phyloP scores from a whole-genome alignment of 2,888 invertebrate genomes.

The Polylopha cassiicola region DNA sequence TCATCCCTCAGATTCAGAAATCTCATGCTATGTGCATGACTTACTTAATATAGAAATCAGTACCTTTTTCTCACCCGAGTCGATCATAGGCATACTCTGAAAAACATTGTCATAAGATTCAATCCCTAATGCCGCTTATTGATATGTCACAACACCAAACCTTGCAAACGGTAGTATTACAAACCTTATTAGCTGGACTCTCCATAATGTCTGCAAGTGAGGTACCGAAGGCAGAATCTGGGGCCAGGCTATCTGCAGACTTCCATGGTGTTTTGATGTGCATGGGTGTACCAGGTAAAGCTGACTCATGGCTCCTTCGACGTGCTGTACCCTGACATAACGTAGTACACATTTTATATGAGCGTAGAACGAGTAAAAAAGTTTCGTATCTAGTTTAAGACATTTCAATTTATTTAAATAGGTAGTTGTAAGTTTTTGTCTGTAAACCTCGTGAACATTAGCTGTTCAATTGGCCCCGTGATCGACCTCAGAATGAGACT shows the following conservation, averaged over 20 bases:
- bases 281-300: conserved; percentile 56
- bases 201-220: conserved; percentile 71
- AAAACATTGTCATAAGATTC: conserved; percentile 26
- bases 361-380: background rate
- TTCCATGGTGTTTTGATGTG: conserved; percentile 50
- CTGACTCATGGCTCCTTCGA: conserved; percentile 57
- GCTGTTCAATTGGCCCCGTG: background rate
- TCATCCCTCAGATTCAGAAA: background rate
- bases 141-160: background rate
- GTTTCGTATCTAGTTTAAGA: background rate
- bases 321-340: conserved; percentile 32
- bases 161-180: background rate
- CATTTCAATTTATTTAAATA: background rate
- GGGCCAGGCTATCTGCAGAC: conserved; percentile 54
- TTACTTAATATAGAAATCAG: conserved; percentile 9
- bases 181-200: conserved; percentile 64
- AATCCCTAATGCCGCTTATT: background rate
- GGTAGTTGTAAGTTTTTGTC: background rate
- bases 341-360: background rate
- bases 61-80: conserved; percentile 49
- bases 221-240: conserved; percentile 63
- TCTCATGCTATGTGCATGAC: conserved; percentile 7
- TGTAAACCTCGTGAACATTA: background rate
- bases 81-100: conserved; percentile 43
- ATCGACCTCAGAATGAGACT: background rate